Percentiles rank a stretch among this genome's conserved stretches.
phyloP scores from a whole-genome alignment of 2,888 invertebrate genomes.

The Diaperis boleti region DNA sequence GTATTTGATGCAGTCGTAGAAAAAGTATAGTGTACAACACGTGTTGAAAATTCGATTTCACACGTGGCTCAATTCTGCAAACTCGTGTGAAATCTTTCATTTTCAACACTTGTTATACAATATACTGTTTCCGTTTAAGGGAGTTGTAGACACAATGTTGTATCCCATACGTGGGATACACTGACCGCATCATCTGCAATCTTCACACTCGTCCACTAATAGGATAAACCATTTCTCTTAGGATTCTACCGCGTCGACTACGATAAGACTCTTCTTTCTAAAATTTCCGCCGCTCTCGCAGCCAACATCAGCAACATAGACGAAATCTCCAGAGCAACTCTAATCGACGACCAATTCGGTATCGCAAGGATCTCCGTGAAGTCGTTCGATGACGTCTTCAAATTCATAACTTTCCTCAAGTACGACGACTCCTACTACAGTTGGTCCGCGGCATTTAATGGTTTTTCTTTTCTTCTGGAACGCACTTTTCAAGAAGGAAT shows the following conservation, averaged over 20 bases:
- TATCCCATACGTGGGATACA: too few relatives aligned
- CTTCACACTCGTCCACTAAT: too few relatives aligned
- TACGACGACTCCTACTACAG: slow-evolving; percentile 79
- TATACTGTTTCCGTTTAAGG: too few relatives aligned
- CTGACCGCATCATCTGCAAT: too few relatives aligned
- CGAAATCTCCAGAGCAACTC: slow-evolving; percentile 65
- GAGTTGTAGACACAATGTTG: too few relatives aligned
- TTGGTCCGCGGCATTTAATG: slow-evolving; percentile 71
- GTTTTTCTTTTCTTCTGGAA: slow-evolving; percentile 29
- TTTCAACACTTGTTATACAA: too few relatives aligned
- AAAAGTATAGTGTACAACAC: too few relatives aligned
- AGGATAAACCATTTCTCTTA: too few relatives aligned
- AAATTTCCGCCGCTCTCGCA: slow-evolving; percentile 58
- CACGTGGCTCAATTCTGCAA: too few relatives aligned
- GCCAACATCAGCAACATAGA: not conserved
- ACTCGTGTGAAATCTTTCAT: too few relatives aligned
- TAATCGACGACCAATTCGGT: slow-evolving; percentile 82
- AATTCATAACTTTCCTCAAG: slow-evolving; percentile 65
- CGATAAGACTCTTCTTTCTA: slow-evolving; percentile 69
- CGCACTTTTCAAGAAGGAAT: not conserved
- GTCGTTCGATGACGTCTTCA: not conserved
- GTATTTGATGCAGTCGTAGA: too few relatives aligned
- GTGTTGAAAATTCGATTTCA: too few relatives aligned
- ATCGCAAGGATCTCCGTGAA: slow-evolving; percentile 74
- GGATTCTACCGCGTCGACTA: slow-evolving; percentile 69